These are phyloP conservation scores for Suricata suricatta DNA, from an alignment of 2,113 vertebrate genomes.

Conservation along the genomic window DNA sequence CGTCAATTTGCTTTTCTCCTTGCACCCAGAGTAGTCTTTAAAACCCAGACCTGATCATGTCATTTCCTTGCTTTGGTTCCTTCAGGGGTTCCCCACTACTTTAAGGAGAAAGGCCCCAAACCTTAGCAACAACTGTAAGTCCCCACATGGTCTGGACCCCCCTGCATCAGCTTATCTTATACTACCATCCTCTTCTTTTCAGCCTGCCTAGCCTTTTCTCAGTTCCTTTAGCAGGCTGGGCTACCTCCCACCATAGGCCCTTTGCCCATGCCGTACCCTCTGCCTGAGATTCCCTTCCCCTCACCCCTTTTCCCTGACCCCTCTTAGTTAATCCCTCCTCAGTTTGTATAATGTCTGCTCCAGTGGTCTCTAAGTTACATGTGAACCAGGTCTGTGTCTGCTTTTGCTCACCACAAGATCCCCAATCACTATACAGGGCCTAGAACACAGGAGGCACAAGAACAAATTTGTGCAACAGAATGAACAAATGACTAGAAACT, in stretches of 20 bases:
- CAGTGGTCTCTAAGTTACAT: not conserved
- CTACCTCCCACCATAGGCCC: not conserved
- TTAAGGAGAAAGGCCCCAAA: not conserved
- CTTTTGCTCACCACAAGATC: not conserved
- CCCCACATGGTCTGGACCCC: fast-evolving
- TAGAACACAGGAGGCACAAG: not conserved
- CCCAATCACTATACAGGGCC: not conserved
- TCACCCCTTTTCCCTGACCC: no score
- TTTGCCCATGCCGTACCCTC: not conserved
- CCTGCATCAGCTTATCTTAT: not conserved
- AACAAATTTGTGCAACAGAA: not conserved
- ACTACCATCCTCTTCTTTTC: not conserved
- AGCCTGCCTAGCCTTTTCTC: not conserved
- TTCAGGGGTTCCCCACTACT: not conserved
- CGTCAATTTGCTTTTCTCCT: not conserved
- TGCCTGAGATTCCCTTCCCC: not conserved
- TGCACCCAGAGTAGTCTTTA: not conserved
- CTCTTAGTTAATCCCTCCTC: not conserved
- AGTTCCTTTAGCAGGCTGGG: not conserved
- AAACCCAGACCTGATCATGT: not conserved
- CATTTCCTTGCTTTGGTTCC: not conserved
- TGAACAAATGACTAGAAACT: not conserved
- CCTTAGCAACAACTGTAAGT: not conserved
- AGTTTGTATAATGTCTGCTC: not conserved
- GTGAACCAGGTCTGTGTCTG: not conserved